Evolutionary conservation across 2,888 invertebrate species (phyloP).

Genomic region (Pseudolycoriella hygida): DNA sequence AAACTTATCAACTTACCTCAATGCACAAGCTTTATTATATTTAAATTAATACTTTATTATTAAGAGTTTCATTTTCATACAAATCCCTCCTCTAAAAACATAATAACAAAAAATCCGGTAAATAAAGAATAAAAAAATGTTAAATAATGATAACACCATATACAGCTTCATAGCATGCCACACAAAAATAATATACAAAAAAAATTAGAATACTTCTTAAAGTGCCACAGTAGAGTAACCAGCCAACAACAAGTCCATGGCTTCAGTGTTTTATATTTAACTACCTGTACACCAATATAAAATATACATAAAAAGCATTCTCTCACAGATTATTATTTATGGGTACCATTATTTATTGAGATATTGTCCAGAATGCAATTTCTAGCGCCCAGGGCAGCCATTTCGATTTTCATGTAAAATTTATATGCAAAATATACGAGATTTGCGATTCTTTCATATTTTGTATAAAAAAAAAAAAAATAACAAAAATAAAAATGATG

Average conservation of each 20-base stretch:
- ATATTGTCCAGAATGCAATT: constrained; percentile 9
- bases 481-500: too few species aligned
- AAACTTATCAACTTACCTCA: neutral
- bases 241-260: too few species aligned
- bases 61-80: neutral
- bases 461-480: too few species aligned
- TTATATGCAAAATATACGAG: too few species aligned
- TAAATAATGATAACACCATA: neutral
- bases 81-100: neutral
- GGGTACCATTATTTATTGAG: constrained; percentile 10
- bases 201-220: neutral
- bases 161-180: neutral
- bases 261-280: too few species aligned
- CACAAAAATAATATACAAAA: neutral
- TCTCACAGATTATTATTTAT: constrained; percentile 9
- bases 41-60: neutral
- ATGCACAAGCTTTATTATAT: neutral
- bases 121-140: neutral
- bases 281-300: too few species aligned
- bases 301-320: constrained; percentile 4
- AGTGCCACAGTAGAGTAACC: too few species aligned
- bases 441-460: too few species aligned
- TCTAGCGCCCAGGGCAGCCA: constrained; percentile 9
- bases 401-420: constrained; percentile 1
- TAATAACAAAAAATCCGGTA: neutral